Base-by-base conservation (phyloP, 2,797 vertebrate species). In the Leucoraja ocellata region DNA sequence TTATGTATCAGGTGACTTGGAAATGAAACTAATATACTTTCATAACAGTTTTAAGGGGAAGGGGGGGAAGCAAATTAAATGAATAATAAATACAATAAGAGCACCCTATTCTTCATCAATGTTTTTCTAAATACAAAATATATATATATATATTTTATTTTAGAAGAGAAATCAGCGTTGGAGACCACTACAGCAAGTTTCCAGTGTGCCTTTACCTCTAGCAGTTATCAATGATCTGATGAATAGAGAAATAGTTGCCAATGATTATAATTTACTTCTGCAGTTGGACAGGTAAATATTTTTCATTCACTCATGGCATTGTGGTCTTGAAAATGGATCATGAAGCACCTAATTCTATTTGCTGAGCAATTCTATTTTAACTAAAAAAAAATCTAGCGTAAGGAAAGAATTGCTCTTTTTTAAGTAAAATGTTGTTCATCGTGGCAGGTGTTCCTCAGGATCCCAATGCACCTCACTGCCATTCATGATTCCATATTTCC, bases 121-220 rank as follows among this genome's bases (percentile, higher is more conserved):
- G 5, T 46, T 91, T 91, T 73, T 73, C 88, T 74, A 74, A 73
- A 76, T 32, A 76, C 36, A 25, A 92, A 23, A 92, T 32, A 32
- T 32, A 32, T 74, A 74, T 91, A 46, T 54, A n/a, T 65, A 73
- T 94, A 10, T 71, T 61, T 79, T 74, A 61, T 84, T 68, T 90
- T 90, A 97, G 97, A 97, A 95, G 94, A 96, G 97, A 94, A 96
- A 95, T 93, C 96, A 97, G 68, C 94, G 93, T 86, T 97, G 97
- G 97, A 94, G 32, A 81, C 93, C 88, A 25, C 93, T 95, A 91
- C 93, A 84, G 63, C 93, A 94, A n/a, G 63, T 73, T 39, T 13
- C 93, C 9, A 65, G 23, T 0, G 58, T 73, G 32, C 91, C 86
- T 79, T 73, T 93, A 28, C 71, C 68, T 46, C 84, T 93, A 94